phyloP scores from a whole-genome alignment of 2,888 invertebrate species.

The Oscheius myriophilus region DNA sequence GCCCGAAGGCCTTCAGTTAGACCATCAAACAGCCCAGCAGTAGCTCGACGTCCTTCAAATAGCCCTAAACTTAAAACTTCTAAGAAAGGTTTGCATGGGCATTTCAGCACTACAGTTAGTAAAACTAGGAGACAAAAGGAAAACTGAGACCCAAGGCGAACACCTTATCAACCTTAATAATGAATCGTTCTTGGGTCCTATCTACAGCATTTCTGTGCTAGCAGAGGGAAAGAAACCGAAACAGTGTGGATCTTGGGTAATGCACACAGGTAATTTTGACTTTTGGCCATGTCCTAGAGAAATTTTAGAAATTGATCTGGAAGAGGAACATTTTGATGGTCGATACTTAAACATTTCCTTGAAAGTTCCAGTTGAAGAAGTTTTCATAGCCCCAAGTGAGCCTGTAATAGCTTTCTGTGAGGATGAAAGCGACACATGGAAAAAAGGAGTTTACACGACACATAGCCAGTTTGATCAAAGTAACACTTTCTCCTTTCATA shows the following conservation, averaged over 20 bases:
- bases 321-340: conserved; percentile 38
- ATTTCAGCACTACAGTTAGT: not conserved
- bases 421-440: conserved; percentile 41
- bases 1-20: not conserved
- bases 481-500: not conserved
- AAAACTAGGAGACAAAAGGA: not conserved
- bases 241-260: conserved; percentile 43
- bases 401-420: conserved; percentile 52
- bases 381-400: conserved; percentile 49
- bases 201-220: conserved; percentile 40
- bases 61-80: conserved; percentile 20
- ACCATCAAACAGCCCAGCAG: not conserved
- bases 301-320: conserved; percentile 39
- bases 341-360: conserved; percentile 42
- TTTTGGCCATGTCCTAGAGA: not conserved
- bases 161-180: conserved; percentile 38
- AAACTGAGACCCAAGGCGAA: conserved; percentile 5
- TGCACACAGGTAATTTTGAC: conserved; percentile 32
- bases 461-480: conserved; percentile 58
- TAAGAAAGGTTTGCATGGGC: conserved; percentile 14
- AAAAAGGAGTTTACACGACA: conserved; percentile 54
- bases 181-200: conserved; percentile 41
- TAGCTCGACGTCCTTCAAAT: not conserved
- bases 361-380: conserved; percentile 56
- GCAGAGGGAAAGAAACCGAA: conserved; percentile 36